phyloP scores from a whole-genome alignment of 2,888 invertebrate genomes.

The Eretmocerus hayati region DNA sequence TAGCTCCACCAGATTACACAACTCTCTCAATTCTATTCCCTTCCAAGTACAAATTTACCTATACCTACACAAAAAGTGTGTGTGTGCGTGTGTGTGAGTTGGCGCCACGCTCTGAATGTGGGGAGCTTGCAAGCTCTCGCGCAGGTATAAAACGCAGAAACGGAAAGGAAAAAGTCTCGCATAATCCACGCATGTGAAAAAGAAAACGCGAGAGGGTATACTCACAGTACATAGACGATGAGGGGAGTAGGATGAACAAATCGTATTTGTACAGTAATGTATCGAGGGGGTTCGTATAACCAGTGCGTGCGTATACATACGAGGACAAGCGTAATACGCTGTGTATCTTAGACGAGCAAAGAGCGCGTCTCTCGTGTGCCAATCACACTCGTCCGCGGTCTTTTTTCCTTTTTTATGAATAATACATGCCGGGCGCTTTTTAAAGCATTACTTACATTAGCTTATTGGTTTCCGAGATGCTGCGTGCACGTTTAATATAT shows the following conservation, averaged over 20 bases:
- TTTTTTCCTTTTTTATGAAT: slow-evolving; percentile 8
- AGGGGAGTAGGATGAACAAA: slow-evolving; percentile 13
- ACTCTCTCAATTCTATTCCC: too few relatives aligned
- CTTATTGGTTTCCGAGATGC: slow-evolving; percentile 9
- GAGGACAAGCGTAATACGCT: background rate
- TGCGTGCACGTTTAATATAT: too few relatives aligned
- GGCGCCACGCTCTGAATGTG: too few relatives aligned
- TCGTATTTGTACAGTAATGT: slow-evolving; percentile 20
- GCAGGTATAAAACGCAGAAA: background rate
- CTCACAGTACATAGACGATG: background rate
- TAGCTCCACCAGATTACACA: too few relatives aligned
- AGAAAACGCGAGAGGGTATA: background rate
- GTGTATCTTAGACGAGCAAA: too few relatives aligned
- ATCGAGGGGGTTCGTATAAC: too few relatives aligned
- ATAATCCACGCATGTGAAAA: background rate
- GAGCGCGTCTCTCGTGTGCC: too few relatives aligned
- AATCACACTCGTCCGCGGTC: background rate
- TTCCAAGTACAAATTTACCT: too few relatives aligned
- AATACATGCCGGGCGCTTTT: slow-evolving; percentile 6
- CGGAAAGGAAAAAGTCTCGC: background rate
- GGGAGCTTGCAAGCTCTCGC: too few relatives aligned
- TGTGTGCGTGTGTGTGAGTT: too few relatives aligned
- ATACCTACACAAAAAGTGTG: too few relatives aligned
- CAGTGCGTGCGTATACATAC: too few relatives aligned
- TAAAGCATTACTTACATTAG: slow-evolving; percentile 7